phyloP scores from a whole-genome alignment of 2,888 invertebrate genomes.

The Leucoma salicis region DNA sequence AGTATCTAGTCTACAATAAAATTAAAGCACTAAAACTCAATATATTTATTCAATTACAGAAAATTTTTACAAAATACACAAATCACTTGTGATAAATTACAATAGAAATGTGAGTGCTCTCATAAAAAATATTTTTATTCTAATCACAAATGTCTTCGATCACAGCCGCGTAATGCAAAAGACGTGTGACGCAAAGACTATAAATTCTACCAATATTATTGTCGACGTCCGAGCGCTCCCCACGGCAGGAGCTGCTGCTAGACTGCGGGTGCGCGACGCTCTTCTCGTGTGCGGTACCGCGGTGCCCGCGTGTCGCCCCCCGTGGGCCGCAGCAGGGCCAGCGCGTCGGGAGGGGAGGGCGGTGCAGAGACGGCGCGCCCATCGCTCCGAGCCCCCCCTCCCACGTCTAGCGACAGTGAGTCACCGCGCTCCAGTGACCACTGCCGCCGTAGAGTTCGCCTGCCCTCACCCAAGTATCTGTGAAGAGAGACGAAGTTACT shows the following conservation, averaged over 20 bases:
- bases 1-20: too few relatives aligned
- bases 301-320: slow-evolving; percentile 15
- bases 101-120: too few relatives aligned
- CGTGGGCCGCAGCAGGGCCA: slow-evolving; percentile 26
- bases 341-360: slow-evolving; percentile 29
- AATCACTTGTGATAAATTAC: not conserved
- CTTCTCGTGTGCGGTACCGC: slow-evolving; percentile 51
- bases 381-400: slow-evolving; percentile 42
- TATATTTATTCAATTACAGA: not conserved
- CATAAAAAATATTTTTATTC: too few relatives aligned
- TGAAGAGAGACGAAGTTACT: too few relatives aligned
- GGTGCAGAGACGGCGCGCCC: slow-evolving; percentile 19
- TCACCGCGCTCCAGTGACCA: slow-evolving; percentile 73
- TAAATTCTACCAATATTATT: slow-evolving; percentile 64
- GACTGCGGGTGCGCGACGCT: slow-evolving; percentile 36
- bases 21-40: not conserved
- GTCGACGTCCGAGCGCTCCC: slow-evolving; percentile 44
- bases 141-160: too few relatives aligned
- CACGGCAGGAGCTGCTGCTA: slow-evolving; percentile 13
- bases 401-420: slow-evolving; percentile 53
- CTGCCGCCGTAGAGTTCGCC: slow-evolving; percentile 58
- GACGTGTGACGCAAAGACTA: slow-evolving; percentile 14
- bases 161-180: slow-evolving; percentile 4
- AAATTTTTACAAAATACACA: not conserved
- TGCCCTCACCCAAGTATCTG: slow-evolving; percentile 42